These are phyloP conservation scores for Ptychadena robeensis DNA, from an alignment of 2,797 vertebrate species.

Conservation along the genomic window DNA sequence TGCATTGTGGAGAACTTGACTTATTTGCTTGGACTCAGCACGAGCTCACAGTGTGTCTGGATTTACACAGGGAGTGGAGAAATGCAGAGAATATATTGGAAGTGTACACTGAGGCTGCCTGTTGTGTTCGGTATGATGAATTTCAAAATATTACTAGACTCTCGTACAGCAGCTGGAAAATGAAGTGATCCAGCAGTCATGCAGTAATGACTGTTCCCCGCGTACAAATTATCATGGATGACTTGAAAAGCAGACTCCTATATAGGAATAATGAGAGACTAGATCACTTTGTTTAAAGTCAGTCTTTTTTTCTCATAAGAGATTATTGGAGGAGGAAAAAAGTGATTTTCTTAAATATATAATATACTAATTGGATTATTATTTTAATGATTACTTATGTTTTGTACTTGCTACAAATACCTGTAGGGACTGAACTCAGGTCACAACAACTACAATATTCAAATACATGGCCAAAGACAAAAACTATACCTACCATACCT, in stretches of 20 bases:
- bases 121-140: slow-evolving; percentile 28
- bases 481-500: too few species aligned
- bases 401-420: too few species aligned
- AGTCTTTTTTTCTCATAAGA: not conserved
- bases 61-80: not conserved
- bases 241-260: slow-evolving; percentile 13
- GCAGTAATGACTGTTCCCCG: slow-evolving; percentile 35
- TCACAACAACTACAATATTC: too few species aligned
- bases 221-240: slow-evolving; percentile 32
- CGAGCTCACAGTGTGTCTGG: not conserved
- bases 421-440: too few species aligned
- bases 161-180: slow-evolving; percentile 38
- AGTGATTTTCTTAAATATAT: too few species aligned
- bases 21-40: not conserved
- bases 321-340: not conserved
- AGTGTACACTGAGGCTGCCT: slow-evolving; percentile 10
- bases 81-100: slow-evolving; percentile 21
- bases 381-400: too few species aligned
- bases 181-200: slow-evolving; percentile 37
- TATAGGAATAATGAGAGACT: too few species aligned
- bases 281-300: slow-evolving; percentile 5
- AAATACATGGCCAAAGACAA: too few species aligned
- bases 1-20: not conserved
- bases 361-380: too few species aligned
- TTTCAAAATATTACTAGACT: slow-evolving; percentile 33